These are phyloP conservation scores for Cordylochernes scorpioides DNA, from an alignment of 2,888 invertebrate genomes.

Conservation along the genomic window DNA sequence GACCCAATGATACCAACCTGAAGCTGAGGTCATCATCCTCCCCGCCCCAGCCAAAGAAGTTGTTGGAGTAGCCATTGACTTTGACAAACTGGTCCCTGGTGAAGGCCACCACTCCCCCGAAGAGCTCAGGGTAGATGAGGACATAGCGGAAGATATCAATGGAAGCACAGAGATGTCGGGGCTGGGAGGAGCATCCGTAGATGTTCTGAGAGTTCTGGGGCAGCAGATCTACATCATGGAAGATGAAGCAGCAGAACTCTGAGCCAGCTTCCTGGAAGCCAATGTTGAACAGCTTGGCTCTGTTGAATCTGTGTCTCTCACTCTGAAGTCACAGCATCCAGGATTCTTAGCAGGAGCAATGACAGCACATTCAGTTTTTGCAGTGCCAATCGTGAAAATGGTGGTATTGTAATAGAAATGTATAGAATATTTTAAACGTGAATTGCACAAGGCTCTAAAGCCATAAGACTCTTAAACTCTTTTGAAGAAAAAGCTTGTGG, in stretches of 20 bases:
- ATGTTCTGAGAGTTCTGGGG: constrained; percentile 35
- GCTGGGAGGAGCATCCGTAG: constrained; percentile 36
- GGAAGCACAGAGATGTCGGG: constrained; percentile 66
- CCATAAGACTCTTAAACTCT: no score
- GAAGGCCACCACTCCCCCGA: constrained; percentile 57
- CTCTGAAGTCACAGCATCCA: constrained; percentile 16
- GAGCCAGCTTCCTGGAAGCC: constrained; percentile 49
- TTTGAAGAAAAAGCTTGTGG: no score
- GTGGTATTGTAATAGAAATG: no score
- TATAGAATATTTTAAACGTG: no score
- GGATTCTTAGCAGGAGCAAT: no score
- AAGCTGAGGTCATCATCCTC: constrained; percentile 75
- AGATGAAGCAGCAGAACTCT: constrained; percentile 37
- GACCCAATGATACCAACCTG: no score
- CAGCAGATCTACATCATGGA: constrained; percentile 68
- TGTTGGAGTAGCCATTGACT: constrained; percentile 37
- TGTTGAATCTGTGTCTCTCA: constrained; percentile 47
- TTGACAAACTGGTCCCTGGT: constrained; percentile 38
- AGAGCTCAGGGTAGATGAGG: constrained; percentile 29
- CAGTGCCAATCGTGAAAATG: no score
- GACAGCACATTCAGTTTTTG: no score
- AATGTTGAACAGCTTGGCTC: constrained; percentile 62
- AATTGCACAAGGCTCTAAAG: no score
- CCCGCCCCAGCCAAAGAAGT: constrained; percentile 59
- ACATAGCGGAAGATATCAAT: constrained; percentile 38